A percentile compares a stretch with the other conserved stretches of the same genome.
Evolutionary conservation across 92 coral and sea anemone genomes (phyloP).

Genomic region (Porites divaricata): DNA sequence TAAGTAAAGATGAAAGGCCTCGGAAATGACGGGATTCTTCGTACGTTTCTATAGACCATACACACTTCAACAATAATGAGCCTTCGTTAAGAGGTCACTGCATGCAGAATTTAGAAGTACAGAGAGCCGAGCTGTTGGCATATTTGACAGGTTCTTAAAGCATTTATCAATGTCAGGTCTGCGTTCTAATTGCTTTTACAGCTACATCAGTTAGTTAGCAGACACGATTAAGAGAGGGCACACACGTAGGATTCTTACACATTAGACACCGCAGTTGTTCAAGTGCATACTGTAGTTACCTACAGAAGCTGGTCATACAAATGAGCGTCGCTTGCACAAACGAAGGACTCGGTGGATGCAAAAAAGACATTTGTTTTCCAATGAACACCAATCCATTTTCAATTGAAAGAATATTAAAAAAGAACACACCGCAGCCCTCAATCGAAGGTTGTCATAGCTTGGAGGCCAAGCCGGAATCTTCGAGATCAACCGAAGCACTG

Average conservation of each 20-base stretch:
- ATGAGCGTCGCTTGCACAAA: no score
- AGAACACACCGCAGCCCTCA: constrained; percentile 48
- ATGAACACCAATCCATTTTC: constrained; percentile 97
- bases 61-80: background rate
- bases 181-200: constrained; percentile 39
- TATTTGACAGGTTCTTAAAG: constrained; percentile 46
- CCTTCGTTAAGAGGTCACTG: background rate
- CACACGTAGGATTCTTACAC: constrained; percentile 9
- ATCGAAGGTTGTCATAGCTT: background rate
- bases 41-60: background rate
- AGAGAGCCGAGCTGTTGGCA: constrained; percentile 6
- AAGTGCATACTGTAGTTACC: background rate
- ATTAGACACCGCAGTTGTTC: background rate
- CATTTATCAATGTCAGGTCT: constrained; percentile 80
- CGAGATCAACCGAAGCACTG: constrained; percentile 83
- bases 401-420: constrained; percentile 87
- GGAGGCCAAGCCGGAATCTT: constrained; percentile 57
- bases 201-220: constrained; percentile 24
- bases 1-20: constrained; percentile 15
- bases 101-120: background rate
- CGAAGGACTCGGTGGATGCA: background rate
- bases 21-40: background rate
- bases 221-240: constrained; percentile 30
- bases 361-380: background rate
- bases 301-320: no score